phyloP scores from a whole-genome alignment of 2,888 invertebrate species.

The Pasiphila rectangulata region DNA sequence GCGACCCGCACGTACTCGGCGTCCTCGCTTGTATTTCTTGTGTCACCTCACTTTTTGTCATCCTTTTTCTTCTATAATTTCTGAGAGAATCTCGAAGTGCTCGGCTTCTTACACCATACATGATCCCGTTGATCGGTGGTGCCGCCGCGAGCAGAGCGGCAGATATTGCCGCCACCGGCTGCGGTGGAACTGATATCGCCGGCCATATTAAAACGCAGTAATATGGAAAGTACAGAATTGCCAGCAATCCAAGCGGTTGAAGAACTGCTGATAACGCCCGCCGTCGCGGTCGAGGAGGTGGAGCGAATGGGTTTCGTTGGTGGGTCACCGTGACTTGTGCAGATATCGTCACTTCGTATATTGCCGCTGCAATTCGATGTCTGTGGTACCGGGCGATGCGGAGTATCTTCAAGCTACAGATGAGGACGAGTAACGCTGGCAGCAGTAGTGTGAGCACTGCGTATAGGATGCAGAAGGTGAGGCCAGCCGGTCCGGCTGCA shows the following conservation, averaged over 20 bases:
- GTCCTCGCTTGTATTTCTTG: constrained; percentile 90
- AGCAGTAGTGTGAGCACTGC: constrained; percentile 83
- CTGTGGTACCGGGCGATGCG: constrained; percentile 87
- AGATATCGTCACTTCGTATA: constrained; percentile 90
- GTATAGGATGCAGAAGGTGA: constrained; percentile 85
- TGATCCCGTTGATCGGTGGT: constrained; percentile 87
- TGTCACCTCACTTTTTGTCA: constrained; percentile 89
- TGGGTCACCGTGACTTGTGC: constrained; percentile 92
- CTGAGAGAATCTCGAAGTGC: constrained; percentile 86
- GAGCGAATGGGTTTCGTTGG: constrained; percentile 88
- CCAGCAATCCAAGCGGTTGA: constrained; percentile 86
- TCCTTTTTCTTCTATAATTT: constrained; percentile 88
- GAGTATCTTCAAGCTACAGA: constrained; percentile 86
- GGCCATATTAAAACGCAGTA: constrained; percentile 87
- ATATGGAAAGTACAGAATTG: constrained; percentile 87
- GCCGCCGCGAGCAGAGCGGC: constrained; percentile 85
- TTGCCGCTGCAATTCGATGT: constrained; percentile 91
- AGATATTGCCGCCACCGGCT: constrained; percentile 79
- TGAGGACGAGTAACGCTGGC: constrained; percentile 84
- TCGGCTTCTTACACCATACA: constrained; percentile 89
- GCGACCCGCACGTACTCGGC: constrained; percentile 88
- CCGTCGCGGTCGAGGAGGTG: constrained; percentile 84
- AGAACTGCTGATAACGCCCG: constrained; percentile 85
- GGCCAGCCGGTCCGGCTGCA: constrained; percentile 79
- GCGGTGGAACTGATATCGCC: constrained; percentile 60